phyloP scores from a whole-genome alignment of 2,888 invertebrate species.

The Pachycephus smyrnensis region DNA sequence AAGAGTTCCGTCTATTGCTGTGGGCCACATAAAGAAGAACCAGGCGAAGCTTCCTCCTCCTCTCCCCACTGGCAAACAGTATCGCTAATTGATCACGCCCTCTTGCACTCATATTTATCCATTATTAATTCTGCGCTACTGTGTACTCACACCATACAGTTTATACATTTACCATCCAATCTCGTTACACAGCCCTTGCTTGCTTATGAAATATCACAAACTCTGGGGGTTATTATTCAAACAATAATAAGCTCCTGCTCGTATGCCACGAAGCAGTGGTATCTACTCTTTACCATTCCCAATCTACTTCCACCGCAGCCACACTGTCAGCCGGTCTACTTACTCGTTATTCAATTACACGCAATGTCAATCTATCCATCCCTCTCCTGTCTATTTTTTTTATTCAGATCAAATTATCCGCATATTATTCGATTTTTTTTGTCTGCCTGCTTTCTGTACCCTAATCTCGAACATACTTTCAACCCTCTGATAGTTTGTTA shows the following conservation, averaged over 20 bases:
- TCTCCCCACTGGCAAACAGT: neutral
- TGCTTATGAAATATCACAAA: conserved; percentile 47
- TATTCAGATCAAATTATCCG: neutral
- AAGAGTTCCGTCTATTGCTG: neutral
- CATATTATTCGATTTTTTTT: neutral
- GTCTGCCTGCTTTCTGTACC: neutral
- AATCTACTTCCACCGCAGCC: neutral
- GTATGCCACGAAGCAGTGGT: conserved; percentile 17
- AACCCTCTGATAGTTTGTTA: neutral
- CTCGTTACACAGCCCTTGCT: conserved; percentile 43
- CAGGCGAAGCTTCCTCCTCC: neutral
- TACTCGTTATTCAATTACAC: neutral
- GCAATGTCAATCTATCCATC: neutral
- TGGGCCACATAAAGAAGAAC: neutral
- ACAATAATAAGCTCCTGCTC: conserved; percentile 43
- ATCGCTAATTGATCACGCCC: conserved; percentile 24
- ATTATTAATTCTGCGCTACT: conserved; percentile 18
- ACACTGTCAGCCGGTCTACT: neutral
- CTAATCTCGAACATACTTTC: neutral
- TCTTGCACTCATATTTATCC: conserved; percentile 25
- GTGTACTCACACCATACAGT: neutral
- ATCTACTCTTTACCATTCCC: conserved; percentile 19
- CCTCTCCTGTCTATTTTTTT: neutral
- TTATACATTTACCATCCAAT: conserved; percentile 39
- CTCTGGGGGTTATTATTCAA: conserved; percentile 44